Evolutionary conservation across 2,113 vertebrate species (phyloP), one percentile per base, ranked within the genome.

Genomic region (Aegithalos caudatus): DNA sequence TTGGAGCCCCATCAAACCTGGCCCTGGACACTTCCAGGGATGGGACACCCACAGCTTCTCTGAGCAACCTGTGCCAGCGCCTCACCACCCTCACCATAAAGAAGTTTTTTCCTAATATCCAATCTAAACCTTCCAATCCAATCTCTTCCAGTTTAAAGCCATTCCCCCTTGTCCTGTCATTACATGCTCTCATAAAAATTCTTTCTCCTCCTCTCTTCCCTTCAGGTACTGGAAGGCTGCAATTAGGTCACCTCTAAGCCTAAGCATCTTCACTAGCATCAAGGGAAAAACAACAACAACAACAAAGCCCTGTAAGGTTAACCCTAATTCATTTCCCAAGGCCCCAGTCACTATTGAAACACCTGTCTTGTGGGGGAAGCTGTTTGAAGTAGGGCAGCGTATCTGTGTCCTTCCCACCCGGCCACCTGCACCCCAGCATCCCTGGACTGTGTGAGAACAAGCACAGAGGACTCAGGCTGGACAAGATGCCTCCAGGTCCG

Each of bases 301-400:
- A 38, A 45, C 27, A 35, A 11, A 9, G 9, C 9, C 33, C 57
- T 67, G 27, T 19, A 60, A 85, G 28, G 38, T 40, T 87, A 74
- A 60, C 44, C 44, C 37, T 10, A 80, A 65, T 88, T 95, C 42
- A 79, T 95, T 97, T 96, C 88, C 90, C 88, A 91, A 80, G 48
- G 50, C 69, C 24, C 18, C 33, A 45, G 33, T 65, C n/a, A 17
- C 37, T 47, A 13, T 11, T 17, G 58, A 83, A n/a, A 35, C 29
- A 81, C 57, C 18, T 86, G 79, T 70, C 84, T 61, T 40, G 22
- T 24, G 29, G 53, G 91, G 47, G 54, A 67, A 92, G 81, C 65
- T 61, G 54, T 50, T 29, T 65, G 71, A 78, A 71, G 33, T 11
- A 8, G 9, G 44, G 53, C 18, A 71, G 54, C 14, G 3, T 4